Evolutionary conservation across 2,888 invertebrate species (phyloP).

Genomic region (Timema podura): DNA sequence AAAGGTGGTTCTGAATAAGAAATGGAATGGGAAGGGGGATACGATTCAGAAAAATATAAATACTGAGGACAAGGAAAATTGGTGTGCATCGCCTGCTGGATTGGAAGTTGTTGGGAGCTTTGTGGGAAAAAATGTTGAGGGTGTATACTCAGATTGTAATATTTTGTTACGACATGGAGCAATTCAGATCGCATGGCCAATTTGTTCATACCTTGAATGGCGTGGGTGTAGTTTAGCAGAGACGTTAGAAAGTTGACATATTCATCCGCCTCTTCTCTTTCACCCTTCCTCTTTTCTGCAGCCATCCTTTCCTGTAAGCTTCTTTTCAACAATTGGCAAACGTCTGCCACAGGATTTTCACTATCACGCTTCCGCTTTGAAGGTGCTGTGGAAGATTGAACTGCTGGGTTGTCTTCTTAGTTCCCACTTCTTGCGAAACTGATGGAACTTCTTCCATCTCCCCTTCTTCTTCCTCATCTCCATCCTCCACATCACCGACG

Average conservation of each 20-base stretch:
- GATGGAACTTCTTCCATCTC: constrained; percentile 5
- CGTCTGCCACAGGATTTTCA: background rate
- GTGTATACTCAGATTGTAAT: background rate
- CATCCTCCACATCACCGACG: background rate
- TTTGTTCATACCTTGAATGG: constrained; percentile 3
- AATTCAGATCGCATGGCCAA: background rate
- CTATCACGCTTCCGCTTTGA: constrained; percentile 5
- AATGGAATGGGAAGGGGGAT: too few relatives aligned
- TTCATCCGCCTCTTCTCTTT: constrained; percentile 9
- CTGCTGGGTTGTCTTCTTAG: background rate
- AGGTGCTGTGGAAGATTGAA: background rate
- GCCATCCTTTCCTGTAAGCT: constrained; percentile 4
- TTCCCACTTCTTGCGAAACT: constrained; percentile 5
- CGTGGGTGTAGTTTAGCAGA: background rate
- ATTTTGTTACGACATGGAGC: constrained; percentile 3
- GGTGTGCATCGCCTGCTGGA: too few relatives aligned
- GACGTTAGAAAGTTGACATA: background rate
- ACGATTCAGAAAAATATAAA: too few relatives aligned
- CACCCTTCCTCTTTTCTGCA: background rate
- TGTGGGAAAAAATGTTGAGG: background rate
- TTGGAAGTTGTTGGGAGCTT: background rate
- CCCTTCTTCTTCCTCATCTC: background rate
- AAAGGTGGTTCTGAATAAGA: too few relatives aligned
- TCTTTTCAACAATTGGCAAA: constrained; percentile 1
- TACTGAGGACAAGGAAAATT: too few relatives aligned